Evolutionary conservation across 1,140 invertebrate species (phyloP), one percentile per base, ranked within the genome.

Genomic region (Teleogryllus occipitalis): DNA sequence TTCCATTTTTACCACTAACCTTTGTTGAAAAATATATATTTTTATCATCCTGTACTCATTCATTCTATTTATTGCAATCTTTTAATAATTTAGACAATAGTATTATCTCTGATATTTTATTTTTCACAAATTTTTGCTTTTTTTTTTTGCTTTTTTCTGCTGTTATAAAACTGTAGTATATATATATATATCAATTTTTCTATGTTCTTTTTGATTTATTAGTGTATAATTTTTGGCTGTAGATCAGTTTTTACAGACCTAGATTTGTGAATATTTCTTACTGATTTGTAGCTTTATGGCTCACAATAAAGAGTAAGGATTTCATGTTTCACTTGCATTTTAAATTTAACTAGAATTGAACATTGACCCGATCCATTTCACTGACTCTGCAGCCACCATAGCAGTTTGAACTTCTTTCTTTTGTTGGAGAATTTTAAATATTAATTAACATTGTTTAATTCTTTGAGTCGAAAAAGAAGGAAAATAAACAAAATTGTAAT

Each of bases 301-400:
- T 77, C 10, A 48, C 7, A 77, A 77, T 77, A 77, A 77, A 77
- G 76, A 21, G 76, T 8, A 18, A 65, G 54, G 54, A 65, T 14
- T 18, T 14, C 54, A 65, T 18, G 18, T 65, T 65, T 10, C 10
- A 65, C 54, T 65, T 65, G 54, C 54, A 65, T 65, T 65, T 65
- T 65, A 65, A 65, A 65, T 65, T 65, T 65, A 65, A 65, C 54
- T 65, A 65, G 54, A 65, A 14, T 65, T 65, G 54, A 18, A 65
- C 54, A 14, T 65, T 65, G 54, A 65, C 54, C 54, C 18, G 54
- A 65, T 65, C 54, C 54, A 65, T 65, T 2, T 65, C 54, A 14
- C 54, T 65, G 18, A 65, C 18, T 65, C 18, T 2, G 10, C 10
- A 14, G 18, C 54, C 54, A 65, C 54, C 54, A 65, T 65, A 65